Base-by-base conservation (phyloP, 2,888 invertebrate genomes). In the Apodemia zela region DNA sequence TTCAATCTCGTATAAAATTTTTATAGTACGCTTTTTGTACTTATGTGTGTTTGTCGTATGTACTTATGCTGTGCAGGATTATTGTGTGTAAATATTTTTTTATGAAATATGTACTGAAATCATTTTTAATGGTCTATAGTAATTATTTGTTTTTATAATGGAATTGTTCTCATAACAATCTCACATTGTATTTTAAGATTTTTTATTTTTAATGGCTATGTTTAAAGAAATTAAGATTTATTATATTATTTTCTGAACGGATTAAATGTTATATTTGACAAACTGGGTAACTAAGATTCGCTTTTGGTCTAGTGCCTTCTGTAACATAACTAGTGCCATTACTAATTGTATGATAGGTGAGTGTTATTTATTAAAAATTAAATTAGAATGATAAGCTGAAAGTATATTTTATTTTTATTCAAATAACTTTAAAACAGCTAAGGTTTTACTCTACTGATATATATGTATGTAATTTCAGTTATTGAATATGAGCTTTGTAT, bases 11-110 rank as follows among this genome's bases (percentile, higher is more conserved):
- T 71, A 69, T 70, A 68, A 11, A 33, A 10, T 62, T 65, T 66
- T 70, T 74, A 71, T 75, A 71, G 79, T 83, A 79, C 79, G 82
- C 82, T 81, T 81, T 77, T 82, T 84, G 86, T 87, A 87, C 86
- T 87, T 87, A 86, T 81, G 83, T 79, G 82, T 70, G 74, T 77
- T 75, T 77, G 75, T 74, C 62, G 74, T 72, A 72, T 75, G 78
- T 80, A 77, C 75, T 77, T 81, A 78, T 73, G 72, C 75, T 59
- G 42, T 63, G 38, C 54, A 54, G 35, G 35, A 57, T 60, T 42
- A 8, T 42, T 60, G 58, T 63, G 63, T 62, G 45, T 62, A 29
- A 58, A 60, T 61, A 61, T 35, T 51, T 11, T 61, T 64, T 21
- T 17, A 62, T 64, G 42, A 63, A 66, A 65, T 60, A 64, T 47